phyloP scores from a whole-genome alignment of 2,797 vertebrate genomes.

The Mormyrops boulengeri region DNA sequence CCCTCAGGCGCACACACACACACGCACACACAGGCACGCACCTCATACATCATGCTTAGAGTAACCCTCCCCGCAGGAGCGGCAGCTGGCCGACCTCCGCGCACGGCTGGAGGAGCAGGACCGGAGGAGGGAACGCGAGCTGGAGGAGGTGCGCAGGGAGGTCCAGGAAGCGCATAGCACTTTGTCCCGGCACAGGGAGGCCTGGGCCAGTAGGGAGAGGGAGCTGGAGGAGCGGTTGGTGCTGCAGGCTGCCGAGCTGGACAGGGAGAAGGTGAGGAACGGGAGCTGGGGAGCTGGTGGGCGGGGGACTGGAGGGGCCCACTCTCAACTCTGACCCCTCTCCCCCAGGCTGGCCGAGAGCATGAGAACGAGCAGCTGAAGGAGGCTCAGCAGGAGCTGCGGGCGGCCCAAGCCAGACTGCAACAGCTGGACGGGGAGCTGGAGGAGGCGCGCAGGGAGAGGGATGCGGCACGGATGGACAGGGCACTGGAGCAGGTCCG shows the following conservation, averaged over 20 bases:
- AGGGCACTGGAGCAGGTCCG: conserved; percentile 49
- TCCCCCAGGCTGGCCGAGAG: conserved; percentile 24
- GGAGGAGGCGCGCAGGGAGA: conserved; percentile 49
- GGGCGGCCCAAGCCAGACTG: conserved; percentile 44
- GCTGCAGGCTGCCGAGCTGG: conserved; percentile 45
- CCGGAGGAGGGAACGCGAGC: conserved; percentile 32
- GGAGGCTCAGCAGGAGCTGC: conserved; percentile 47
- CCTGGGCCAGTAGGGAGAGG: conserved; percentile 42
- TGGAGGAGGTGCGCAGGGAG: conserved; percentile 41
- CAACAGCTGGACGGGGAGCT: conserved; percentile 47
- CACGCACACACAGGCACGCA: background rate
- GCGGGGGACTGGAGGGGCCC: background rate
- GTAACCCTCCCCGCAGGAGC: conserved; percentile 42
- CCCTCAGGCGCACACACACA: background rate
- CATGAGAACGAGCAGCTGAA: conserved; percentile 45
- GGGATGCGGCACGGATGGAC: conserved; percentile 57
- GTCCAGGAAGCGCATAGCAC: conserved; percentile 40
- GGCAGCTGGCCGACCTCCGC: conserved; percentile 39
- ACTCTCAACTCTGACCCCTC: background rate
- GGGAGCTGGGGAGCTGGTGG: background rate
- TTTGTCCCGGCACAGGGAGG: conserved; percentile 43
- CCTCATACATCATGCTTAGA: background rate
- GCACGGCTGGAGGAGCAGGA: conserved; percentile 42
- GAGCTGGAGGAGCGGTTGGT: conserved; percentile 45
- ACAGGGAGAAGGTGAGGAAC: conserved; percentile 52